Percentiles rank a stretch among this genome's conserved stretches.
Evolutionary conservation across 2,888 invertebrate genomes (phyloP).

Genomic region (Arenicola marina): DNA sequence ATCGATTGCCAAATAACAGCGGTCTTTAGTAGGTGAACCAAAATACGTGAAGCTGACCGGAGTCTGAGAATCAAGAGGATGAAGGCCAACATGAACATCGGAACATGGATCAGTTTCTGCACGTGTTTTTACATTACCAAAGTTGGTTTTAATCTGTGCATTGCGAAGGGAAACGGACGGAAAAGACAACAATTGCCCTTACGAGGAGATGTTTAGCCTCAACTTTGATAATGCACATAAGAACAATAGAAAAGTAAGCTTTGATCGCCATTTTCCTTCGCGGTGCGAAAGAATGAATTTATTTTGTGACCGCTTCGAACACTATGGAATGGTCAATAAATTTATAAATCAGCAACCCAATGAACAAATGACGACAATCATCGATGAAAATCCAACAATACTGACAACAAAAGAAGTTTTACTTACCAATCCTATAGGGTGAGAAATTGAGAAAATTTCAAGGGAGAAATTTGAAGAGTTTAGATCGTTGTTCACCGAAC

Average conservation of each 20-base stretch:
- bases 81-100: too few species aligned
- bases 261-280: slow-evolving; percentile 4
- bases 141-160: too few species aligned
- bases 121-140: too few species aligned
- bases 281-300: neutral
- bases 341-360: neutral
- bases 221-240: neutral
- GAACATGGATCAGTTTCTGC: too few species aligned
- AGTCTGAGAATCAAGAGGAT: too few species aligned
- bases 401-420: neutral
- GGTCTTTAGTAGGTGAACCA: too few species aligned
- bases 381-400: neutral
- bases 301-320: neutral
- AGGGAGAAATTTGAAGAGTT: slow-evolving; percentile 2
- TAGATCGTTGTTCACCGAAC: slow-evolving; percentile 5
- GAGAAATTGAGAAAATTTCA: slow-evolving; percentile 1
- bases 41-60: too few species aligned
- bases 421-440: neutral
- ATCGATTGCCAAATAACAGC: too few species aligned
- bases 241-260: slow-evolving; percentile 2
- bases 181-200: too few species aligned
- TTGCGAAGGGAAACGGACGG: too few species aligned
- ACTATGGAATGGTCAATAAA: neutral
- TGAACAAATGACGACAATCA: neutral
- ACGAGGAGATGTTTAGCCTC: too few species aligned